Evolutionary conservation across 2,113 vertebrate species (phyloP).

Genomic region (Hippocampus comes): DNA sequence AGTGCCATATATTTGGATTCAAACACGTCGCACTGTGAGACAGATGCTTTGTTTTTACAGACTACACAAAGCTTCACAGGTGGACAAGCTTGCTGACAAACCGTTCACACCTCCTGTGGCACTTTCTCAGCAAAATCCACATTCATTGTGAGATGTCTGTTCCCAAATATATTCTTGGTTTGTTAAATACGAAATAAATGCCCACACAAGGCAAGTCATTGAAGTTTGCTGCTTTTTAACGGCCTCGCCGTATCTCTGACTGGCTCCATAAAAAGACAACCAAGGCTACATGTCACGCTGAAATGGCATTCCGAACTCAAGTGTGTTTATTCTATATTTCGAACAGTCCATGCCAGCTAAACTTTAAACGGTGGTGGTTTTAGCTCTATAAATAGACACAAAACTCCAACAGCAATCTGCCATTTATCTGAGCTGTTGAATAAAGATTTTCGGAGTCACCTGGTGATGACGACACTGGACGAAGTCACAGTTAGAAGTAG

Average conservation of each 20-base stretch:
- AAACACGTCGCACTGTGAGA: background rate
- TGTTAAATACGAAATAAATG: background rate
- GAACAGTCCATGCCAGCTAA: background rate
- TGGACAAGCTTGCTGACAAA: constrained; percentile 17
- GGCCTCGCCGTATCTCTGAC: background rate
- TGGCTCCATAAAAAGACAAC: background rate
- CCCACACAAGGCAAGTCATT: background rate
- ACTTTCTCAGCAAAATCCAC: constrained; percentile 15
- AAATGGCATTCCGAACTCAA: constrained; percentile 1
- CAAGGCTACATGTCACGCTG: background rate
- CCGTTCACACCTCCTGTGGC: background rate
- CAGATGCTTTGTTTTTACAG: constrained; percentile 20
- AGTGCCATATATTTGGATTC: background rate
- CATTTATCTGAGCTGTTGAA: background rate
- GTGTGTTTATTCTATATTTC: background rate
- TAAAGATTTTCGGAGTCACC: constrained; percentile 1
- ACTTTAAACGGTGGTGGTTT: background rate
- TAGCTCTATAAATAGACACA: background rate
- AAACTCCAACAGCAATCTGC: background rate
- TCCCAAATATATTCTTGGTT: no score
- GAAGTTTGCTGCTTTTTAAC: background rate
- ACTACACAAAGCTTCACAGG: constrained; percentile 23
- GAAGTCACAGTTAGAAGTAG: background rate
- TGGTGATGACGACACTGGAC: background rate
- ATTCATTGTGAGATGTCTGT: background rate